phyloP scores from a whole-genome alignment of 2,113 vertebrate species.

The Pedetes capensis region DNA sequence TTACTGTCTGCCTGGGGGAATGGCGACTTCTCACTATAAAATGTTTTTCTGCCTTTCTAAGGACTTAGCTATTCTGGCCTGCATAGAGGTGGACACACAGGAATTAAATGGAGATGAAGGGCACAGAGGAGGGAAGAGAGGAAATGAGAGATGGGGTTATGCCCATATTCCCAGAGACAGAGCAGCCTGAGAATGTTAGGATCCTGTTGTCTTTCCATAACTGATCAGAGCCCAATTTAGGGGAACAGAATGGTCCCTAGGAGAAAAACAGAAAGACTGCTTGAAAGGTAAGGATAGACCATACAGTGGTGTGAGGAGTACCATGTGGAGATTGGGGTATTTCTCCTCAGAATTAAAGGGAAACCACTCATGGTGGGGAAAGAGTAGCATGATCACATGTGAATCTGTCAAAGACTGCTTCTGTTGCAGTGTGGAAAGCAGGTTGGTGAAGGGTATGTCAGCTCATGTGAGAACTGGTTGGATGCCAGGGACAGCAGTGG shows the following conservation, averaged over 20 bases:
- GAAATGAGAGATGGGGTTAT: neutral
- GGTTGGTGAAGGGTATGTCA: neutral
- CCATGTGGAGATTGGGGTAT: accelerated
- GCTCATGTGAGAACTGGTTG: neutral
- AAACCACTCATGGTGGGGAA: neutral
- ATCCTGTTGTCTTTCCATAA: neutral
- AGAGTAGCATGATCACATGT: neutral
- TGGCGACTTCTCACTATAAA: neutral
- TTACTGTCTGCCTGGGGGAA: neutral
- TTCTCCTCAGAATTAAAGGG: neutral
- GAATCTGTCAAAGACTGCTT: neutral
- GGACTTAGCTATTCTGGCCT: neutral
- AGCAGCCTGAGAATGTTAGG: neutral
- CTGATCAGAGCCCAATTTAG: neutral
- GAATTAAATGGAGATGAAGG: neutral
- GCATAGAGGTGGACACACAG: neutral
- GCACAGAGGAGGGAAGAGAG: neutral
- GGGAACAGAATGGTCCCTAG: neutral
- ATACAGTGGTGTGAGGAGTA: no score
- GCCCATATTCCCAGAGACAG: neutral
- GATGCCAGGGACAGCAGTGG: neutral
- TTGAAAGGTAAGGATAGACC: neutral
- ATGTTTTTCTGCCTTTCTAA: neutral
- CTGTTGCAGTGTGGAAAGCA: neutral
- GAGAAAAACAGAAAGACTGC: neutral